Conservation (phyloP, 2,888 invertebrate species). For the Polydrusus tereticollis region DNA sequence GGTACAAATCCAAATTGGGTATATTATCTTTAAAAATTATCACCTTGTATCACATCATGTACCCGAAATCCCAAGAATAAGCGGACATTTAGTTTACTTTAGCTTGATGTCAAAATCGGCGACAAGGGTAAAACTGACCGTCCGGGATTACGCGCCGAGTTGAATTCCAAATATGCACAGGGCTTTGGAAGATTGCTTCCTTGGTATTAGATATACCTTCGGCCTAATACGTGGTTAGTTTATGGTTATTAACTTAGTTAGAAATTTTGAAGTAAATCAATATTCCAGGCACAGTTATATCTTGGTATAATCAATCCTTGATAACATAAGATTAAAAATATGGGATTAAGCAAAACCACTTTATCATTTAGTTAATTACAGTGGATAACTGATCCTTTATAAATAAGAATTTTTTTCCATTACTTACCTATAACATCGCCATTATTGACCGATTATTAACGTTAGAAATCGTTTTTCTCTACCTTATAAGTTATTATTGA, state of each 20-base stretch:
- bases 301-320: constrained; percentile 25
- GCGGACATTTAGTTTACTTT: constrained; percentile 32
- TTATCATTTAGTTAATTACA: too few species aligned
- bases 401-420: too few species aligned
- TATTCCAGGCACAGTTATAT: constrained; percentile 21
- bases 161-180: constrained; percentile 43
- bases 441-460: too few species aligned
- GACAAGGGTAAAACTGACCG: constrained; percentile 45
- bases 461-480: too few species aligned
- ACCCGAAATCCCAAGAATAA: constrained; percentile 21
- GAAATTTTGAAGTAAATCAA: constrained; percentile 24
- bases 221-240: constrained; percentile 37
- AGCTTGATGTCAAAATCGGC: constrained; percentile 38
- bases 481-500: too few species aligned
- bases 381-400: too few species aligned
- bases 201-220: constrained; percentile 39
- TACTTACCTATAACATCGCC: too few species aligned
- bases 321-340: not conserved
- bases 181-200: constrained; percentile 39
- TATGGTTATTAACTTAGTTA: constrained; percentile 42
- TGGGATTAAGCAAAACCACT: too few species aligned
- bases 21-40: constrained; percentile 10
- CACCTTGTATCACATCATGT: constrained; percentile 30
- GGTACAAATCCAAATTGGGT: not conserved
- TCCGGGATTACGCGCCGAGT: constrained; percentile 38